Percentiles rank a stretch among this genome's conserved stretches.
Conservation (phyloP, 2,797 vertebrate species). For the Enteromius anoplus region DNA sequence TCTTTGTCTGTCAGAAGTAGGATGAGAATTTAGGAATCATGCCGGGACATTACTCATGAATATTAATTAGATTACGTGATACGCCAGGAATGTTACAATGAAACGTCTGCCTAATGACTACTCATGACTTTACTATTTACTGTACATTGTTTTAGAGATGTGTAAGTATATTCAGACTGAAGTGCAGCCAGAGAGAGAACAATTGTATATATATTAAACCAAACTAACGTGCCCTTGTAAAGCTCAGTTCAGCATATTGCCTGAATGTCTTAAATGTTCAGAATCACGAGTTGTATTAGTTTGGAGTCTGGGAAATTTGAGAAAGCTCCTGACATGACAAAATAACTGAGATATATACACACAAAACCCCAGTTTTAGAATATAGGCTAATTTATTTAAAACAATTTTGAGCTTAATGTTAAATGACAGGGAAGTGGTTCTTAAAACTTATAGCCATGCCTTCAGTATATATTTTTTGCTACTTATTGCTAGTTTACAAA, state of each 20-base stretch:
- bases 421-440: not conserved
- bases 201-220: not conserved
- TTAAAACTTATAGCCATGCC: not conserved
- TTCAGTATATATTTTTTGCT: not conserved
- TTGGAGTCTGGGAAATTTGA: not conserved
- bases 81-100: not conserved
- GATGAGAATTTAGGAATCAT: not conserved
- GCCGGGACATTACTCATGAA: not conserved
- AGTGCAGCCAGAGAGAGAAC: not conserved
- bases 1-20: not conserved
- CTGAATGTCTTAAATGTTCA: not conserved
- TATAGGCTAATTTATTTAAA: too few relatives aligned
- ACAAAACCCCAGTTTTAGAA: not conserved
- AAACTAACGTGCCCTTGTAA: not conserved
- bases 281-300: not conserved
- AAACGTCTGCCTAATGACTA: not conserved
- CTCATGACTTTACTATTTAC: not conserved
- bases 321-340: not conserved
- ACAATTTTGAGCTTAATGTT: not conserved
- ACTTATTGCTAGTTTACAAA: not conserved
- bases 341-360: not conserved
- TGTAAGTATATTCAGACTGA: not conserved
- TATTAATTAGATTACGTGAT: conserved; percentile 2
- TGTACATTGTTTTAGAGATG: not conserved
- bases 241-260: not conserved